Base-by-base conservation (phyloP, 2,797 vertebrate genomes). In the Naso thynnoides region DNA sequence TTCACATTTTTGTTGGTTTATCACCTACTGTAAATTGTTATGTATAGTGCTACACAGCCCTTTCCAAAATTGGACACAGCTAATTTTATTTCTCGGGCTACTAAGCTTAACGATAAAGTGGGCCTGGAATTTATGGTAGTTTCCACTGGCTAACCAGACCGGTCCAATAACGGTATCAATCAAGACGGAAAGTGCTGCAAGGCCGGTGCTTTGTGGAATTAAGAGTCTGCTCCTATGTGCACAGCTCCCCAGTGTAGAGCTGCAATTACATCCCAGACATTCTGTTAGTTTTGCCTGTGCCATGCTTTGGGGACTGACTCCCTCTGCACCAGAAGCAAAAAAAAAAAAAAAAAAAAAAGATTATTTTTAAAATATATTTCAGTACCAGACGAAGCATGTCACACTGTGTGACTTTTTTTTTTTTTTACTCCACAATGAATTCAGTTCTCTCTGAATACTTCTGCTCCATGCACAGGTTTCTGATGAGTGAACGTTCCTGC, bases 41-140 rank as follows among this genome's bases (percentile, higher is more conserved):
- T 90, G 91, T 84, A 88, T 79, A 18, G 78, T 29, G 59, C 84
- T 70, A 64, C 38, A 72, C 63, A 42, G 66, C 38, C 76, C 59
- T 56, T 72, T 81, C 86, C 86, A 88, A 86, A 90, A 86, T 84
- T 75, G 78, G 83, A 89, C 79, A 81, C 67, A 78, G 87, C 86
- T 92, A 85, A 90, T 92, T 92, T 89, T 91, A 93, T 93, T 91
- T 89, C 85, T 72, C 3, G 56, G 79, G 77, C 83, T 79, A 78
- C 89, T 91, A 85, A 90, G 87, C 89, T 88, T 87, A 88, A 92
- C 86, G 79, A 88, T 88, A 86, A 90, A 88, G 70, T 57, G 79
- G 68, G 73, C 24, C 62, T 8, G 73, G 79, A 88, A 90, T 93
- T 92, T 90, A 93, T 85, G 84, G 79, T 47, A 70, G 82, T 82